A percentile compares a stretch with the other conserved stretches of the same genome.
These are phyloP conservation scores for Brenthis daphne DNA, from an alignment of 2,888 invertebrate genomes.

Conservation along the genomic window DNA sequence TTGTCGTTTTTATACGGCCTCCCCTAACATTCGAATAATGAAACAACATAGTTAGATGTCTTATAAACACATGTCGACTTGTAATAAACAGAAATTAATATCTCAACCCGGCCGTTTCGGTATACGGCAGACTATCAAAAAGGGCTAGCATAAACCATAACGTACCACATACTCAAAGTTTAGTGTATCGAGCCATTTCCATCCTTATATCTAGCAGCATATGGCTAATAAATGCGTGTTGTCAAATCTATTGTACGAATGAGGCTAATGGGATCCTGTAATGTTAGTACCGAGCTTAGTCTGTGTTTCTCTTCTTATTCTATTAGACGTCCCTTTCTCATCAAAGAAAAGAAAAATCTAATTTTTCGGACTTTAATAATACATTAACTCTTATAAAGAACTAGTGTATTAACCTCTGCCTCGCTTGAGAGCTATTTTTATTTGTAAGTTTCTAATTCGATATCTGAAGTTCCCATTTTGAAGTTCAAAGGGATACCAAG, in stretches of 20 bases:
- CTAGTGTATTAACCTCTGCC: too few species aligned
- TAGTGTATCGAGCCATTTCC: conserved; percentile 18
- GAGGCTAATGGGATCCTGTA: conserved; percentile 40
- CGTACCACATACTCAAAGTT: conserved; percentile 26
- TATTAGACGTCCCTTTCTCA: conserved; percentile 24
- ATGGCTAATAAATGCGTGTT: conserved; percentile 21
- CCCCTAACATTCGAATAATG: conserved; percentile 72
- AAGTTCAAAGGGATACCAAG: too few species aligned
- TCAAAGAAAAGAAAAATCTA: conserved; percentile 13
- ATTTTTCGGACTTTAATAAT: neutral
- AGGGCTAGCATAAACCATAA: conserved; percentile 40
- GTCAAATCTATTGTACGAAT: conserved; percentile 31
- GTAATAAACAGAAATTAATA: conserved; percentile 76
- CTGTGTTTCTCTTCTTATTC: conserved; percentile 32
- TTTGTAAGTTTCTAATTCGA: too few species aligned
- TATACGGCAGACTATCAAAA: conserved; percentile 42
- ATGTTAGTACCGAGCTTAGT: conserved; percentile 37
- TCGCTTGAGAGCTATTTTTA: too few species aligned
- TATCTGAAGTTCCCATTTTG: too few species aligned
- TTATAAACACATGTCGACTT: conserved; percentile 74
- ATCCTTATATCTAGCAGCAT: conserved; percentile 8
- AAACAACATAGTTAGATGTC: conserved; percentile 76
- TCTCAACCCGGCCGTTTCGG: conserved; percentile 43
- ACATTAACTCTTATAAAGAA: neutral
- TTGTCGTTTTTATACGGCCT: conserved; percentile 82